A percentile compares a stretch with the other conserved stretches of the same genome.
phyloP scores from a whole-genome alignment of 2,113 vertebrate species.

The Bubalus kerabau region DNA sequence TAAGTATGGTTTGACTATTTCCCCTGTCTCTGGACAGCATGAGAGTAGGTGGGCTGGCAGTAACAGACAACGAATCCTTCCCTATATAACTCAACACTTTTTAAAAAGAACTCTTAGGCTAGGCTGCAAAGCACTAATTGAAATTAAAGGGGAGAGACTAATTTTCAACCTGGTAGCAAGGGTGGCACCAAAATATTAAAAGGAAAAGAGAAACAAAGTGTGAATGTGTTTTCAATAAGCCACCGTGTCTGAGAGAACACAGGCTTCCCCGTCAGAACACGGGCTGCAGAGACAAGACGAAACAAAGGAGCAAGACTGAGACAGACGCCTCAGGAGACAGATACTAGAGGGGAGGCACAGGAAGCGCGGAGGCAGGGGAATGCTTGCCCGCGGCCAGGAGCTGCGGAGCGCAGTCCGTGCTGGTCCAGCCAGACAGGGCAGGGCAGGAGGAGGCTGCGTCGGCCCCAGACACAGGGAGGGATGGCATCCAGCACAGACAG shows the following conservation, averaged over 20 bases:
- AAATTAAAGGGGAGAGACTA: background rate
- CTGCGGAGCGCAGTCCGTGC: rapidly evolving
- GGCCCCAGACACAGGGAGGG: no score
- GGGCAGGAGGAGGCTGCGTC: background rate
- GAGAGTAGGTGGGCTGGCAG: background rate
- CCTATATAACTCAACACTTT: background rate
- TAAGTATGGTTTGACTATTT: background rate
- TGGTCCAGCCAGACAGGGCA: background rate
- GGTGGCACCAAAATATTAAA: background rate
- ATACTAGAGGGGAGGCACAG: background rate
- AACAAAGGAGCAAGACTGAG: background rate
- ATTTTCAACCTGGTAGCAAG: background rate
- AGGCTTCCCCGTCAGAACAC: background rate
- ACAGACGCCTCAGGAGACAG: rapidly evolving
- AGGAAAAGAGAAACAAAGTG: background rate
- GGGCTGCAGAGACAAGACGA: background rate
- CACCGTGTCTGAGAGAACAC: no score
- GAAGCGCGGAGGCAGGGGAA: rapidly evolving
- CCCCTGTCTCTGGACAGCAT: background rate
- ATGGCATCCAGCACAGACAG: background rate
- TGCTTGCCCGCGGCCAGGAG: background rate
- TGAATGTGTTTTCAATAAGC: background rate
- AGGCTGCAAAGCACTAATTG: background rate
- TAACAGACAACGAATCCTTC: background rate
- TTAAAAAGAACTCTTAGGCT: background rate